phyloP scores from a whole-genome alignment of 2,113 vertebrate genomes.

The Synodontis membranacea region DNA sequence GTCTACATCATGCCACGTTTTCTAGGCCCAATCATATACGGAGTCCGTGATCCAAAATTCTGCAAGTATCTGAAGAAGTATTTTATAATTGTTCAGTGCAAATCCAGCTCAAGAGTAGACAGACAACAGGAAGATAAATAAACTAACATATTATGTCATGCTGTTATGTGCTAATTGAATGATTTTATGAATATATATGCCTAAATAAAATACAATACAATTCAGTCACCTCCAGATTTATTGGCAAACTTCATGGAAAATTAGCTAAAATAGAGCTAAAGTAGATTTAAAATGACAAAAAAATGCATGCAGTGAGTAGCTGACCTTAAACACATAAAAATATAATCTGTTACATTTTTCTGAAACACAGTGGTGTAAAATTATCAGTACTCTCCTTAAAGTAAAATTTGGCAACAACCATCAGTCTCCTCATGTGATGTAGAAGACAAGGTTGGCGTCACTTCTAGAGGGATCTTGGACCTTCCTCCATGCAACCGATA shows the following conservation, averaged over 20 bases:
- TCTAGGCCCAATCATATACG: conserved; percentile 72
- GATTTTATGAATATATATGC: background rate
- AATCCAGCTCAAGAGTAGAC: conserved; percentile 4
- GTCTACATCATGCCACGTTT: conserved; percentile 73
- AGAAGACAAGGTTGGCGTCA: background rate
- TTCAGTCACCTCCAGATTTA: background rate
- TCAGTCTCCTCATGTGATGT: background rate
- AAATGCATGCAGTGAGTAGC: background rate
- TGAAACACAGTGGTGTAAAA: background rate
- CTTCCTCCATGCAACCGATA: background rate
- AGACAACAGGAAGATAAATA: background rate
- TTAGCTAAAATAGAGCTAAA: background rate
- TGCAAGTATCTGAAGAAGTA: conserved; percentile 61
- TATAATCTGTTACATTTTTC: background rate
- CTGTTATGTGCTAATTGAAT: background rate
- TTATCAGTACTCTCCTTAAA: background rate
- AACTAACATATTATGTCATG: conserved; percentile 8
- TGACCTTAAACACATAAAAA: background rate
- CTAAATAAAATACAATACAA: no score
- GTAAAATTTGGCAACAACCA: background rate
- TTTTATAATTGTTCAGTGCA: conserved; percentile 43
- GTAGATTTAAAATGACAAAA: no score
- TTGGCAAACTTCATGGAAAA: background rate
- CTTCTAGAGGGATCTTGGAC: no score
- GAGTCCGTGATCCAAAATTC: conserved; percentile 68